Evolutionary conservation across 2,888 invertebrate genomes (phyloP), one percentile per base, ranked within the genome.

Genomic region (Drosophila helvetica): DNA sequence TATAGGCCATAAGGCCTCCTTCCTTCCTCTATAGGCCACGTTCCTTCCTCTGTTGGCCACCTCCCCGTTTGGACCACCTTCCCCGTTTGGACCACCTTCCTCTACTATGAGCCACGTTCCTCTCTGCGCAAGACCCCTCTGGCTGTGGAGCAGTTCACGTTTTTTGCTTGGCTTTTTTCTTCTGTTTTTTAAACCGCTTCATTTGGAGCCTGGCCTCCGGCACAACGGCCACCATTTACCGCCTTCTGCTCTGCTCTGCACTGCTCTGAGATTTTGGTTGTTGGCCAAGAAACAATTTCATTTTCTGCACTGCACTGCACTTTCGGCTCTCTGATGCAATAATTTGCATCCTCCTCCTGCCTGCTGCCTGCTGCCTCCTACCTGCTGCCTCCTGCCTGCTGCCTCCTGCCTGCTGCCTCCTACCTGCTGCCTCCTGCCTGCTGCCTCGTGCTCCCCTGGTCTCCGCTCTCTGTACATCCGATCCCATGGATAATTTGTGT

Each of bases 91-190:
- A 1, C 15, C 15, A 10, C 38, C 38, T 38, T 38, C 38, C 15
- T 38, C 38, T 7, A 2, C 15, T 7, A 1, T 6, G 2, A 38
- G 38, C 38, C 38, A 38, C 38, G 15, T n/a, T 38, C 38, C 38
- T 15, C 38, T 15, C 7, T 38, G 38, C 7, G 15, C 5, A 2
- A 15, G n/a, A 7, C 38, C n/a, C 85, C 84, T 53, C 74, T 60
- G 85, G 88, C 85, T 84, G 72, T 85, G 85, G 85, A 79, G 69
- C 85, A 88, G 72, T 71, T 81, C 86, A 84, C 72, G 45, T 62
- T 71, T 43, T 58, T 48, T 72, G 48, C 53, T 70, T 30, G 10
- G 30, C 10, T 30, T 8, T 33, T 4, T 12, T 12, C 15, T 12
- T 1, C 12, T 38, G 15, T 6, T 38, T 15, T 15, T 46, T 72